Evolutionary conservation across 2,113 vertebrate species (phyloP).

Genomic region (Agapornis roseicollis): DNA sequence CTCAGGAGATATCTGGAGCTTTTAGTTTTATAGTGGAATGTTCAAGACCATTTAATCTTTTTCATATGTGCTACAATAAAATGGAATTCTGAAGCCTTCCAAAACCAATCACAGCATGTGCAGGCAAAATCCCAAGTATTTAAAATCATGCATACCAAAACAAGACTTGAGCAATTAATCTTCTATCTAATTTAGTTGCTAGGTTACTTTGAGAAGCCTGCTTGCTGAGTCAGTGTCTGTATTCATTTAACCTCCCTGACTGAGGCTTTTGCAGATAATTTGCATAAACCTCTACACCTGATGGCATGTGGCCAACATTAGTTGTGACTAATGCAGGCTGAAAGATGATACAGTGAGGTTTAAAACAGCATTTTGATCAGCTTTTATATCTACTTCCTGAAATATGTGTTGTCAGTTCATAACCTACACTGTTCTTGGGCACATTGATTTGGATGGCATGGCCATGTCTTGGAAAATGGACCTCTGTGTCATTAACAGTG

Average conservation of each 20-base stretch:
- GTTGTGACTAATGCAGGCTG: not conserved
- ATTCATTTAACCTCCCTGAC: not conserved
- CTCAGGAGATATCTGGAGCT: not conserved
- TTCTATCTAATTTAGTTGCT: not conserved
- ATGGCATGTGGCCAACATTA: not conserved
- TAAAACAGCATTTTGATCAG: not conserved
- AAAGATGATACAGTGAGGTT: not conserved
- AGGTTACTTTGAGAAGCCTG: not conserved
- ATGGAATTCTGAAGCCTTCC: not conserved
- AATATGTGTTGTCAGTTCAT: rapidly evolving
- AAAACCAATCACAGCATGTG: rapidly evolving
- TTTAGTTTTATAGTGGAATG: not conserved
- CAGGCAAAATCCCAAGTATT: not conserved
- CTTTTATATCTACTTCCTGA: not conserved
- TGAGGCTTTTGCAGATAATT: not conserved
- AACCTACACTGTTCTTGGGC: not conserved
- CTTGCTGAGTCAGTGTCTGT: not conserved
- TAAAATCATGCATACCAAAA: not conserved
- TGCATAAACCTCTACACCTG: not conserved
- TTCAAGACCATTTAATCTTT: constrained; percentile 6
- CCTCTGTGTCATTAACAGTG: not conserved
- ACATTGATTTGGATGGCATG: rapidly evolving
- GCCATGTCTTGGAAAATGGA: not conserved
- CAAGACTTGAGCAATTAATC: not conserved
- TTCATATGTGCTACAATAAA: not conserved